Conservation (phyloP, 2,113 vertebrate genomes). For the Sciurus niger region DNA sequence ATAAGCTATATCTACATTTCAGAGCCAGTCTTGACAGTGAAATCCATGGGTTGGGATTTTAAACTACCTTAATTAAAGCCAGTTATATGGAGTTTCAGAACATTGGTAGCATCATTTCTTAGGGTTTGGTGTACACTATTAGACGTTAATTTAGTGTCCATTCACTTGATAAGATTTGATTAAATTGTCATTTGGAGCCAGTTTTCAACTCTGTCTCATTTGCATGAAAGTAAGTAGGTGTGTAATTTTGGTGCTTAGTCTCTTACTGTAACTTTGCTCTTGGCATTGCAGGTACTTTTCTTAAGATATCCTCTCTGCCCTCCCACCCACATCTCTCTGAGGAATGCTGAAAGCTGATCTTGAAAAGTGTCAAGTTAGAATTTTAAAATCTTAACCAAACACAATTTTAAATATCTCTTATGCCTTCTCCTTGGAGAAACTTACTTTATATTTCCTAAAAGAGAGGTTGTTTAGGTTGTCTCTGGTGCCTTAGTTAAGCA, state of each 20-base stretch:
- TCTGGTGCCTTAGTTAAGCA: conserved; percentile 62
- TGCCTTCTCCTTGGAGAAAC: conserved; percentile 44
- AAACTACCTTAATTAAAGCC: conserved; percentile 70
- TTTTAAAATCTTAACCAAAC: conserved; percentile 51
- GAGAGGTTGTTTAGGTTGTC: conserved; percentile 68
- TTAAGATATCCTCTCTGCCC: background rate
- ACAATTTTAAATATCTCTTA: conserved; percentile 55
- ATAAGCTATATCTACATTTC: conserved; percentile 66
- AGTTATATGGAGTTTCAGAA: conserved; percentile 49
- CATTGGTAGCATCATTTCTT: conserved; percentile 24
- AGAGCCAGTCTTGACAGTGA: conserved; percentile 54
- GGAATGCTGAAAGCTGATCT: conserved; percentile 44
- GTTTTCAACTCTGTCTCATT: conserved; percentile 43
- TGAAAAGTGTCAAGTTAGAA: conserved; percentile 59
- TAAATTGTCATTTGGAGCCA: conserved; percentile 59
- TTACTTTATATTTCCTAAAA: conserved; percentile 70
- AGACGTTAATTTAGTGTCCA: conserved; percentile 19
- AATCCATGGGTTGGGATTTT: conserved; percentile 62
- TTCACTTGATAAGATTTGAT: conserved; percentile 68
- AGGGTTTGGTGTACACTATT: conserved; percentile 51
- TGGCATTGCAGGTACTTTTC: conserved; percentile 17
- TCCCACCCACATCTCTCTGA: conserved; percentile 23
- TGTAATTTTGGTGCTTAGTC: conserved; percentile 16
- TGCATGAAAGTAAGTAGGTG: conserved; percentile 49
- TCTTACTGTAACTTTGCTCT: conserved; percentile 35